phyloP scores from a whole-genome alignment of 1,140 invertebrate genomes.

The Aporrectodea caliginosa region DNA sequence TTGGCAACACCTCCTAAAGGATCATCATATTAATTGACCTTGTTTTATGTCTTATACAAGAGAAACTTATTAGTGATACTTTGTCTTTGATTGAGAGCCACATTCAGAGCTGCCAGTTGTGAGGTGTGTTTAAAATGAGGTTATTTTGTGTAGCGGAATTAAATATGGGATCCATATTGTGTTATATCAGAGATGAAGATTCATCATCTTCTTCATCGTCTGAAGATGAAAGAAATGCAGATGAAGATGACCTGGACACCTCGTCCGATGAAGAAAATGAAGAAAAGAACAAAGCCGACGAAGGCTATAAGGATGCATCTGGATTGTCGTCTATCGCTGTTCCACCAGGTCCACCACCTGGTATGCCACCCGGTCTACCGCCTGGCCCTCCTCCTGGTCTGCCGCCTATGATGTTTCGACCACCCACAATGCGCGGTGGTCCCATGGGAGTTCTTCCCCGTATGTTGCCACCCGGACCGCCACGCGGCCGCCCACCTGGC shows the following conservation, averaged over 20 bases:
- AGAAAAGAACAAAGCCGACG: conserved; percentile 15
- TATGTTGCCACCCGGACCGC: conserved; percentile 61
- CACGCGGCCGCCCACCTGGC: conserved; percentile 73
- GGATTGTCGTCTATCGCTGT: neutral
- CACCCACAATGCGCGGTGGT: conserved; percentile 55
- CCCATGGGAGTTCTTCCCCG: conserved; percentile 56
- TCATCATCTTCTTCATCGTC: neutral
- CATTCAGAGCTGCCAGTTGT: no score
- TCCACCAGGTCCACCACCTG: conserved; percentile 40
- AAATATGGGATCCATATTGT: conserved; percentile 26
- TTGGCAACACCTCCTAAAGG: no score
- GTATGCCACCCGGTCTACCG: conserved; percentile 44
- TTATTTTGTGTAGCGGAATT: no score
- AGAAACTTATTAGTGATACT: no score
- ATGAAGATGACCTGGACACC: conserved; percentile 55
- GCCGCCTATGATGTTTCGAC: conserved; percentile 61
- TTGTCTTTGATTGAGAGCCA: no score
- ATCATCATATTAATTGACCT: no score
- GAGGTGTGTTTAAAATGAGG: no score
- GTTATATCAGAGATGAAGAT: conserved; percentile 32
- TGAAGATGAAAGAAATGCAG: conserved; percentile 66
- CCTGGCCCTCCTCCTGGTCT: conserved; percentile 51
- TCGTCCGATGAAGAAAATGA: conserved; percentile 41
- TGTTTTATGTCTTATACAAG: no score
- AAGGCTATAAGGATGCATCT: neutral